A percentile compares a stretch with the other conserved stretches of the same genome.
Conservation (phyloP, 2,797 vertebrate species). For the Poecilia wingei region DNA sequence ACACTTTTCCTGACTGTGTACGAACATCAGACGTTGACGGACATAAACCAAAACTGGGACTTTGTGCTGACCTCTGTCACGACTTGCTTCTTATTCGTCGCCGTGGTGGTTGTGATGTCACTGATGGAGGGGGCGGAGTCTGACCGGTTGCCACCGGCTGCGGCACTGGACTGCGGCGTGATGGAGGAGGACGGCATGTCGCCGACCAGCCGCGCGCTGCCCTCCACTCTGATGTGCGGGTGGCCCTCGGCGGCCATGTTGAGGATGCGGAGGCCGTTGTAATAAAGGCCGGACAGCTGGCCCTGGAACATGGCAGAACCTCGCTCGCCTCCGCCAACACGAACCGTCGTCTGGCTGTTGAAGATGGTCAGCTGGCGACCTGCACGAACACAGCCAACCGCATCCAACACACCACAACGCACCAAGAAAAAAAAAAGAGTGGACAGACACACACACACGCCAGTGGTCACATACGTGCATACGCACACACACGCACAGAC, state of each 20-base stretch:
- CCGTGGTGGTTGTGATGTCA: constrained; percentile 97
- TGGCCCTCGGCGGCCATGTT: constrained; percentile 99
- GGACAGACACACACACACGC: constrained; percentile 77
- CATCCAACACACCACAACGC: constrained; percentile 34
- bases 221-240: constrained; percentile 94
- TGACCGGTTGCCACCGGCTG: constrained; percentile 95
- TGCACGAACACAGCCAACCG: constrained; percentile 67
- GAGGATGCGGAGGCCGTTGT: constrained; percentile 99
- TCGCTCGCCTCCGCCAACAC: constrained; percentile 92
- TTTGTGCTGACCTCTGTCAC: constrained; percentile 87
- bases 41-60: not conserved
- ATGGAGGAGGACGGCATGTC: constrained; percentile 99
- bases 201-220: constrained; percentile 96
- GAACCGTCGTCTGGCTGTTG: constrained; percentile 99
- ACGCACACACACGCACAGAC: constrained; percentile 49
- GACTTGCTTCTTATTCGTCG: constrained; percentile 92
- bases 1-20: not conserved
- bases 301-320: constrained; percentile 94
- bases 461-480: constrained; percentile 59
- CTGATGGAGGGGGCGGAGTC: constrained; percentile 95
- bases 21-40: not conserved
- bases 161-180: constrained; percentile 95
- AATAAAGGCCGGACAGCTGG: constrained; percentile 98
- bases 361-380: constrained; percentile 99
- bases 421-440: constrained; percentile 84